These are phyloP conservation scores for Rhabdornis inornatus DNA, from an alignment of 2,113 vertebrate genomes.

Conservation along the genomic window DNA sequence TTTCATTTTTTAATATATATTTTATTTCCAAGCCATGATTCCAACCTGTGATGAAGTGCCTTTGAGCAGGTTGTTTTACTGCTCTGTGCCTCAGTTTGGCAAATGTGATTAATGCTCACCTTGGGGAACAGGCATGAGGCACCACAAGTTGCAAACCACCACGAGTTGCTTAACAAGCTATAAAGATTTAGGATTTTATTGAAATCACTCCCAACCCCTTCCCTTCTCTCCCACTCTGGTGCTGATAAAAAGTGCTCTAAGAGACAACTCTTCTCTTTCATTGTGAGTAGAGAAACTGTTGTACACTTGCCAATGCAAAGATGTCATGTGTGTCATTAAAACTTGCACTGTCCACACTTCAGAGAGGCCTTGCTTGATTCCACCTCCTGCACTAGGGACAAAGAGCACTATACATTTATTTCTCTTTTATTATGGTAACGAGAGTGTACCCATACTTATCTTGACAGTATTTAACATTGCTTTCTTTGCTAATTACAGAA, in stretches of 20 bases:
- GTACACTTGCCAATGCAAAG: not conserved
- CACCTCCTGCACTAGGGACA: not conserved
- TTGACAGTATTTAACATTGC: slow-evolving; percentile 26
- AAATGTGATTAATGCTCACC: not conserved
- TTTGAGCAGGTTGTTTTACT: not conserved
- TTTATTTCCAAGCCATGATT: not conserved
- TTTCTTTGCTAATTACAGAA: slow-evolving; percentile 74
- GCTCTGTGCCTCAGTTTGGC: not conserved
- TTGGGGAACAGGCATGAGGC: accelerated
- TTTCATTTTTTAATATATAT: not conserved
- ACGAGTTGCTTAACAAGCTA: not conserved
- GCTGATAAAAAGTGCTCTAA: not conserved
- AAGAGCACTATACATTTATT: slow-evolving; percentile 35
- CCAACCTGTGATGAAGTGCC: not conserved
- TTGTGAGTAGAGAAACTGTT: not conserved
- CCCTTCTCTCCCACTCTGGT: not conserved
- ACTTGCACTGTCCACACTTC: not conserved
- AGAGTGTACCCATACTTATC: slow-evolving; percentile 24
- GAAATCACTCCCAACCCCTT: not conserved
- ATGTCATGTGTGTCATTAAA: not conserved
- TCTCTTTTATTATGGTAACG: slow-evolving; percentile 26
- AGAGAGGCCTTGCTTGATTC: not conserved
- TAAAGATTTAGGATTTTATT: not conserved
- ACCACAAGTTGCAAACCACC: not conserved
- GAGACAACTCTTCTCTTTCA: not conserved